phyloP scores from a whole-genome alignment of 2,797 vertebrate genomes.

The Parauchenoglanis punctatus region DNA sequence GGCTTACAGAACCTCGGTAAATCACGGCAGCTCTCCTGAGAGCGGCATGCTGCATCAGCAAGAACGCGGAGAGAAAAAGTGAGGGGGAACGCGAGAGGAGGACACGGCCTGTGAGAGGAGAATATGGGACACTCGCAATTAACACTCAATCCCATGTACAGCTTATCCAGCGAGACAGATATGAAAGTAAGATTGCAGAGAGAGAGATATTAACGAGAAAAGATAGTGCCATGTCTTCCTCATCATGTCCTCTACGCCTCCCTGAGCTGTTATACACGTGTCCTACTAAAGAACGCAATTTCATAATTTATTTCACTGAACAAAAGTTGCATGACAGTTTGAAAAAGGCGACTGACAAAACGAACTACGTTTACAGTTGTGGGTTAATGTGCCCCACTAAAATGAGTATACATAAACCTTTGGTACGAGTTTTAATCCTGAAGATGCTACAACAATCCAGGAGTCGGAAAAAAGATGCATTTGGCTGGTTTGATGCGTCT shows the following conservation, averaged over 20 bases:
- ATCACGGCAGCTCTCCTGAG: constrained; percentile 20
- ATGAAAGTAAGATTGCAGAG: background rate
- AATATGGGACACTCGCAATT: background rate
- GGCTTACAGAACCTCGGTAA: constrained; percentile 8
- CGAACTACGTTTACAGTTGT: background rate
- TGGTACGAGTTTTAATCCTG: too few species aligned
- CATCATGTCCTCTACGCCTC: background rate
- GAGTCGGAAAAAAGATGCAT: background rate
- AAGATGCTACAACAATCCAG: background rate
- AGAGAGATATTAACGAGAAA: background rate
- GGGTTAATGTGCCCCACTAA: background rate
- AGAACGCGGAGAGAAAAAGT: background rate
- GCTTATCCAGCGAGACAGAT: constrained; percentile 14
- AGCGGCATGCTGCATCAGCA: constrained; percentile 12
- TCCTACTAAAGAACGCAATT: background rate
- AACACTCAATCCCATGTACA: background rate
- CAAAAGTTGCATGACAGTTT: background rate
- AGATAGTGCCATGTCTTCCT: constrained; percentile 28
- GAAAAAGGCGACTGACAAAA: background rate
- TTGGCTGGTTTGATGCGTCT: too few species aligned
- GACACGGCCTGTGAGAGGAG: background rate
- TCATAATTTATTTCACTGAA: background rate
- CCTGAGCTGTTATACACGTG: background rate
- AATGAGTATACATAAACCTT: background rate
- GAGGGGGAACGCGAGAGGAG: background rate